A percentile compares a stretch with the other conserved stretches of the same genome.
These are phyloP conservation scores for Heliconius ethilla DNA, from an alignment of 2,888 invertebrate genomes.

Conservation along the genomic window DNA sequence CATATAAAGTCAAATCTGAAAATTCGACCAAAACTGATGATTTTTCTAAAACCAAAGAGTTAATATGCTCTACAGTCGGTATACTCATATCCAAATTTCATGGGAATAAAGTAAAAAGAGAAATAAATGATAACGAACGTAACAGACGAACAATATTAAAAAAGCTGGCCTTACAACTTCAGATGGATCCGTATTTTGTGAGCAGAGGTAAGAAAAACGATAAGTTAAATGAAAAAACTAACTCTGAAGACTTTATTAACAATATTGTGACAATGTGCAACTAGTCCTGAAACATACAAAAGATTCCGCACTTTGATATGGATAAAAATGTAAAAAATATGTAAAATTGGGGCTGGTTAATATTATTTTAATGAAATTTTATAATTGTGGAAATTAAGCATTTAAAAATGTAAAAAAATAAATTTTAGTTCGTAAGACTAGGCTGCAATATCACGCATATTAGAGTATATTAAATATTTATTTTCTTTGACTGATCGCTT, in stretches of 20 bases:
- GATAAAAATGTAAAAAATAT: neutral
- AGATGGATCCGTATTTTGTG: constrained; percentile 74
- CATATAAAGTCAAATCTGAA: constrained; percentile 45
- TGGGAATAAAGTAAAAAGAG: constrained; percentile 60
- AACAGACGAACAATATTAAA: constrained; percentile 70
- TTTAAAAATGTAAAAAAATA: constrained; percentile 14
- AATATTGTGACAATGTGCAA: constrained; percentile 65
- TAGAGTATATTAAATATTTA: constrained; percentile 30
- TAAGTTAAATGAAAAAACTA: constrained; percentile 47
- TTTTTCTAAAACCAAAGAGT: constrained; percentile 61
- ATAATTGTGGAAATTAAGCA: neutral
- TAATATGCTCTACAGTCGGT: constrained; percentile 68
- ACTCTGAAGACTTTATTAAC: constrained; percentile 62
- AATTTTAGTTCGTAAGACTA: constrained; percentile 16
- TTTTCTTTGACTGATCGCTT: constrained; percentile 16
- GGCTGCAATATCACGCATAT: constrained; percentile 28
- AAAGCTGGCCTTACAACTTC: constrained; percentile 70
- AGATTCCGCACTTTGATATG: neutral
- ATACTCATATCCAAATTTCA: constrained; percentile 54
- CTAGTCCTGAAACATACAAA: constrained; percentile 43
- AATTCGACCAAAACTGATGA: constrained; percentile 53
- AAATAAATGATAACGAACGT: constrained; percentile 63
- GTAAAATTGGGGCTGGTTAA: neutral
- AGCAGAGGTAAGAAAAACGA: constrained; percentile 72
- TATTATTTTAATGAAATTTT: neutral